Base-by-base conservation (phyloP, 2,888 invertebrate genomes). In the Bedellia somnulentella region DNA sequence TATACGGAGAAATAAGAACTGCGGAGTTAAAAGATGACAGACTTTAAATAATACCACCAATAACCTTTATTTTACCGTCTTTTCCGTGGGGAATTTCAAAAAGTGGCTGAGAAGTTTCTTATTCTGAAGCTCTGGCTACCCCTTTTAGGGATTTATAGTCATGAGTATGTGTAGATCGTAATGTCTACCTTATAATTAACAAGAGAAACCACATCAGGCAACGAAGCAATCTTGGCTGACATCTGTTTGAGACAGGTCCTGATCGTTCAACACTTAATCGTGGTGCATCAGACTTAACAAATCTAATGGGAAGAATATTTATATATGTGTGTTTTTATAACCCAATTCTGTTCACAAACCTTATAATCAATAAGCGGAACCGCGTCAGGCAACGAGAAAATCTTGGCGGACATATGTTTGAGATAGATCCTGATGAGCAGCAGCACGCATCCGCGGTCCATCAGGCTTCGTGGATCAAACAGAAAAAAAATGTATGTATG, bases 231-330 rank as follows among this genome's bases (percentile, higher is more conserved):
- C 67, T 84, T 85, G 25, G 83, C 81, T 40, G 81, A 80, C 67
- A 87, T 78, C 54, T 86, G 84, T 51, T 88, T 88, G 50, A 87
- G 89, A 52, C 91, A 90, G 4, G 81, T 82, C 30, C 89, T 83
- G 24, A 92, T 78, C 4, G 30, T 84, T 83, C 56, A 94, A 87
- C 16, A 95, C 90, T 61, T 87, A 94, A 18, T 93, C 93, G 33
- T 97, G 81, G 67, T 98, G 97, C 82, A 93, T 89, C 24, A 96
- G 80, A 17, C 90, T 90, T 27, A 98, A 70, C 33, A 94, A 62
- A 59, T 98, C 97, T 49, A 92, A 91, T 32, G 97, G 76, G 62
- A 98, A 97, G 70, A 95, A 96, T n/a, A n/a, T n/a, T n/a, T n/a
- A n/a, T n/a, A n/a, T n/a, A n/a, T n/a, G n/a, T n/a, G n/a, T n/a